phyloP scores from a whole-genome alignment of 2,888 invertebrate species.

The Abscondita cerata region DNA sequence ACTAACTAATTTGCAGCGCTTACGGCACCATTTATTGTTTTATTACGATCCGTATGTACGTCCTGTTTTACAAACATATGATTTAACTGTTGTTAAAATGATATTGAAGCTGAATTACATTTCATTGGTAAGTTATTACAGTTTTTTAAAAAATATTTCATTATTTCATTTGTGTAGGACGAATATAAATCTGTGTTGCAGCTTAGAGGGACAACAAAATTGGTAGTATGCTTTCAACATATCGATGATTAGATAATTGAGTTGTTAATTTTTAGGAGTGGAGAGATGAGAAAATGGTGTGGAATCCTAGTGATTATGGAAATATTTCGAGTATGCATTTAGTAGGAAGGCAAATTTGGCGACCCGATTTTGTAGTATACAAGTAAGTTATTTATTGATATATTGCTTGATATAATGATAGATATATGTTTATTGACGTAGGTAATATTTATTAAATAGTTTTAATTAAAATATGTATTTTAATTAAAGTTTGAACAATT shows the following conservation, averaged over 20 bases:
- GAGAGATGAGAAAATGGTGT: constrained; percentile 67
- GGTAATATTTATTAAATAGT: no score
- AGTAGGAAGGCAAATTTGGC: constrained; percentile 67
- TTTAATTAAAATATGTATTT: no score
- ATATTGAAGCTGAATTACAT: constrained; percentile 45
- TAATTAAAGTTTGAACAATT: no score
- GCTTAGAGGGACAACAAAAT: constrained; percentile 54
- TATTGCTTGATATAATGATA: no score
- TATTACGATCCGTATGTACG: constrained; percentile 59
- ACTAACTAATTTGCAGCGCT: constrained; percentile 61
- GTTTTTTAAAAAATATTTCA: not conserved
- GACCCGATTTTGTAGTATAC: constrained; percentile 62
- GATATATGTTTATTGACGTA: no score
- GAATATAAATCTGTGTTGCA: constrained; percentile 50
- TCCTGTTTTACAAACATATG: constrained; percentile 47
- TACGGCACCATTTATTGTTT: constrained; percentile 62
- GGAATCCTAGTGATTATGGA: constrained; percentile 67
- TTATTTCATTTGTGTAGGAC: constrained; percentile 48
- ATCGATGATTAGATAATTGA: constrained; percentile 2
- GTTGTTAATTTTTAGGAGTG: constrained; percentile 52
- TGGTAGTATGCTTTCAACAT: constrained; percentile 51
- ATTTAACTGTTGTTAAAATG: constrained; percentile 47
- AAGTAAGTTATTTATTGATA: no score
- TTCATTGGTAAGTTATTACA: constrained; percentile 46
- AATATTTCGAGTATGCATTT: constrained; percentile 61